These are phyloP conservation scores for Tragelaphus buxtoni DNA, from an alignment of 2,113 vertebrate species.

Conservation along the genomic window DNA sequence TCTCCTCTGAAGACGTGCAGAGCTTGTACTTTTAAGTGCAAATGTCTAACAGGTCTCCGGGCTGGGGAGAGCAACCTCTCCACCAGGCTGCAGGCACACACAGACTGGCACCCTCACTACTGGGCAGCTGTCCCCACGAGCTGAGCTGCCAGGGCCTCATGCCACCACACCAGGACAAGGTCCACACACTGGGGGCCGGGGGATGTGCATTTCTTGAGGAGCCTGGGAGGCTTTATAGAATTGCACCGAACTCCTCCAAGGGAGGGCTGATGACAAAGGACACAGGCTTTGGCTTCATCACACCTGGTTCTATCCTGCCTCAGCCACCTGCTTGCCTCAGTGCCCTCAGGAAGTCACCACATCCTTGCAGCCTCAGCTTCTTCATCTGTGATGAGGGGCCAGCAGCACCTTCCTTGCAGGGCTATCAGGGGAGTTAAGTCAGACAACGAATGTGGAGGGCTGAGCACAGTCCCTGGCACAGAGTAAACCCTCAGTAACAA, in stretches of 20 bases:
- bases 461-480: not conserved
- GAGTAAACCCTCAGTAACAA: not conserved
- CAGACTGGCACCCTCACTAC: too few relatives aligned
- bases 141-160: not conserved
- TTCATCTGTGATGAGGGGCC: not conserved
- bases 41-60: slow-evolving; percentile 25
- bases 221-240: not conserved
- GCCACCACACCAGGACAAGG: not conserved
- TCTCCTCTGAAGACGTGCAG: slow-evolving; percentile 44
- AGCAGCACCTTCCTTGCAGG: not conserved
- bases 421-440: not conserved
- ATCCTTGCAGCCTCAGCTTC: not conserved
- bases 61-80: not conserved
- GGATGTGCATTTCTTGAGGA: not conserved
- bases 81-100: not conserved
- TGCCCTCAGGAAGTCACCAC: not conserved
- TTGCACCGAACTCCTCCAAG: not conserved
- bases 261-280: not conserved
- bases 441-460: not conserved
- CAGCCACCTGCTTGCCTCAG: not conserved
- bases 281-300: not conserved
- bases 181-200: not conserved
- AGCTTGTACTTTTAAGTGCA: slow-evolving; percentile 52
- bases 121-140: not conserved
- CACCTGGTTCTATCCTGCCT: not conserved